A percentile compares a stretch with the other conserved stretches of the same genome.
phyloP scores from a whole-genome alignment of 2,797 vertebrate species.

The Hemitrygon akajei region DNA sequence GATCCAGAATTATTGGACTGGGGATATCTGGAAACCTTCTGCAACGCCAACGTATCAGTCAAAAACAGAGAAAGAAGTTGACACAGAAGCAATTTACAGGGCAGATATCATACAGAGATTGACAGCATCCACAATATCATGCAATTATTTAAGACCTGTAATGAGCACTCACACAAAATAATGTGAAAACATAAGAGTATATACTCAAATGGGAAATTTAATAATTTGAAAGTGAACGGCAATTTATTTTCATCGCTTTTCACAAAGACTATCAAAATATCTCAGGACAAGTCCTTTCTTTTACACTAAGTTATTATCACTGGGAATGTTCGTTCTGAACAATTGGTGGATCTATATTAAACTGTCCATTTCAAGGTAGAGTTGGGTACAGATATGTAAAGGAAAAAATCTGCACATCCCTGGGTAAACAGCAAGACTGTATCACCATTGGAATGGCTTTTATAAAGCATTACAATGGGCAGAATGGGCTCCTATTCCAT shows the following conservation, averaged over 20 bases:
- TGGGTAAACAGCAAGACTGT: no score
- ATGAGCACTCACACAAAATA: background rate
- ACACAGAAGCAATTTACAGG: background rate
- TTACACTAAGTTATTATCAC: background rate
- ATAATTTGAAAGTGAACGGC: background rate
- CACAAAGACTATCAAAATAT: background rate
- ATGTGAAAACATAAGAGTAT: background rate
- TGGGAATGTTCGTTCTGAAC: background rate
- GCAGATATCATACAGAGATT: background rate
- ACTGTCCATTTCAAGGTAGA: no score
- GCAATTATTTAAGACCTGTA: background rate
- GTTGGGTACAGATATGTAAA: background rate
- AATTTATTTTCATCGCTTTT: background rate
- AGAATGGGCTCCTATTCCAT: background rate
- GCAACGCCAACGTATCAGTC: background rate
- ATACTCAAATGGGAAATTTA: background rate
- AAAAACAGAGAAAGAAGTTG: background rate
- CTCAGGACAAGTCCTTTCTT: background rate
- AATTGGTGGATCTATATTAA: background rate
- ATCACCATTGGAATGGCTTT: background rate
- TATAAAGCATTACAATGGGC: background rate
- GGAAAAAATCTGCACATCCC: background rate
- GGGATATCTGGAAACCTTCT: background rate
- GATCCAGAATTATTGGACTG: background rate
- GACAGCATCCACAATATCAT: background rate